phyloP scores from a whole-genome alignment of 2,888 invertebrate genomes.

The Eupithecia inturbata region DNA sequence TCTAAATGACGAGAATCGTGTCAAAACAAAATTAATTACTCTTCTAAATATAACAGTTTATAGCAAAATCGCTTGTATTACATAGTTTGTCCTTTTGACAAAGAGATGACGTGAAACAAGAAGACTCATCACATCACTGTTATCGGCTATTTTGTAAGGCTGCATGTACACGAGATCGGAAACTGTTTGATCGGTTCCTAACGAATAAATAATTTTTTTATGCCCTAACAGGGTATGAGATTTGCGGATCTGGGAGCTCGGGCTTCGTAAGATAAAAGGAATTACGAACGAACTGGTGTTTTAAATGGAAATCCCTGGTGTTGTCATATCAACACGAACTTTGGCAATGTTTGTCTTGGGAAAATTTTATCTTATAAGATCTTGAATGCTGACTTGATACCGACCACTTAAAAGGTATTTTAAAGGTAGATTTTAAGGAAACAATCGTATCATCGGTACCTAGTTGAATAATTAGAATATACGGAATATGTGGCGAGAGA shows the following conservation, averaged over 20 bases:
- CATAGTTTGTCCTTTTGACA: not conserved
- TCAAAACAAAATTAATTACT: not conserved
- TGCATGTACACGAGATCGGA: not conserved
- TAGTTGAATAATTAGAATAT: no score
- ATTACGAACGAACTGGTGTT: not conserved
- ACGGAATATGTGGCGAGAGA: not conserved
- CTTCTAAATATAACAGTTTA: not conserved
- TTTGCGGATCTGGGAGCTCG: not conserved
- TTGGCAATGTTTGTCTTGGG: not conserved
- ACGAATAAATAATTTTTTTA: not conserved
- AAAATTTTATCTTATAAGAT: not conserved
- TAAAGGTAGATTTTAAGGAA: not conserved
- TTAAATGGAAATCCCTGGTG: not conserved
- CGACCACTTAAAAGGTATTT: not conserved
- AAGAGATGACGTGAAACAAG: not conserved
- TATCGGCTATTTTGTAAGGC: not conserved
- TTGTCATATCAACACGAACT: not conserved
- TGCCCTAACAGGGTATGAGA: not conserved
- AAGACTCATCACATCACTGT: not conserved
- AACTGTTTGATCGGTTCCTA: slow-evolving; percentile 1
- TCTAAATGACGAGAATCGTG: not conserved
- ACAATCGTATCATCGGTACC: not conserved
- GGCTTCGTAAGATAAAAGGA: not conserved
- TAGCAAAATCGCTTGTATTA: no score
- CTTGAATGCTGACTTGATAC: not conserved